Evolutionary conservation across 2,113 vertebrate genomes (phyloP).

Genomic region (Daphoenositta chrysoptera): DNA sequence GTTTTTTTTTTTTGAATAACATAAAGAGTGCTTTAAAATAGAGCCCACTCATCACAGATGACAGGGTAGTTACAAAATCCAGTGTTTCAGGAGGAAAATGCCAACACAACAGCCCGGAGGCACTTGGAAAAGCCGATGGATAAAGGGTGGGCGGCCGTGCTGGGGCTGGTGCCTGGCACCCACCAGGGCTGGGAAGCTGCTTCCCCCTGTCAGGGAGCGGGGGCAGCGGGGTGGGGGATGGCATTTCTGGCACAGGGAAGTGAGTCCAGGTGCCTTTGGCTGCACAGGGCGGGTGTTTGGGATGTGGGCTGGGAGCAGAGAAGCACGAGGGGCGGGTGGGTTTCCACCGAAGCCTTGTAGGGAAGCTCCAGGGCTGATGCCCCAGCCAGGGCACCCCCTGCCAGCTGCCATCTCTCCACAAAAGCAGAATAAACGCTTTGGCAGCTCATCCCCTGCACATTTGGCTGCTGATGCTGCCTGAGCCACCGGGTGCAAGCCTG

Average conservation of each 20-base stretch:
- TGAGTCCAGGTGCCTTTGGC: not conserved
- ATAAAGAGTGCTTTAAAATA: not conserved
- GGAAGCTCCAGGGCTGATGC: not conserved
- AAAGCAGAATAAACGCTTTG: not conserved
- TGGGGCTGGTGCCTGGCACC: not conserved
- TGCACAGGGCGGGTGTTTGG: fast-evolving
- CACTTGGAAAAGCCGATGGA: not conserved
- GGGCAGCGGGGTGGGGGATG: fast-evolving
- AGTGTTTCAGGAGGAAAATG: not conserved
- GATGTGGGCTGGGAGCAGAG: not conserved
- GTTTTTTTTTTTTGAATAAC: not conserved
- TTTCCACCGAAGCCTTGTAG: not conserved
- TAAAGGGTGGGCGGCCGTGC: not conserved
- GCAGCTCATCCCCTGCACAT: not conserved
- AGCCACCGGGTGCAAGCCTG: fast-evolving
- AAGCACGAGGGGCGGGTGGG: fast-evolving
- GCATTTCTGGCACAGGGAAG: not conserved
- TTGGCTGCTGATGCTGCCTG: not conserved
- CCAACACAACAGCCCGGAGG: not conserved
- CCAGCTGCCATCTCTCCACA: not conserved
- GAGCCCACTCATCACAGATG: not conserved
- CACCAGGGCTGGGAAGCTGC: not conserved
- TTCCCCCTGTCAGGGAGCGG: not conserved
- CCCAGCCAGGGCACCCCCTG: not conserved
- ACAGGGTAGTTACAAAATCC: not conserved